Conservation (phyloP, 1,140 invertebrate species). For the Scaptomyza hsui region DNA sequence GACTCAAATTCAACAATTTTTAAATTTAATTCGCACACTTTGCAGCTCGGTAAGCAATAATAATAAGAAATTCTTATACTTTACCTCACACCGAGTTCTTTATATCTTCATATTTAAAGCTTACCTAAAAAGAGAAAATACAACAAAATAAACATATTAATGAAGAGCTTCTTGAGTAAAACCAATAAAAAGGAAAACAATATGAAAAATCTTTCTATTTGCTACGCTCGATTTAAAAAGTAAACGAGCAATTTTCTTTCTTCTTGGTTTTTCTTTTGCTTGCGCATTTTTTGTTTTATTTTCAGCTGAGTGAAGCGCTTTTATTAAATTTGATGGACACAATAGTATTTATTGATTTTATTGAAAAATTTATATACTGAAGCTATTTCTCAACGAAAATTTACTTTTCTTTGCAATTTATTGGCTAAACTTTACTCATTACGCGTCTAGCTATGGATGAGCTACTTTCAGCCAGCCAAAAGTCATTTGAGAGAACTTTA, state of each 20-base stretch:
- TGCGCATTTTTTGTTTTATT: conserved; percentile 30
- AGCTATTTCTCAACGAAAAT: conserved; percentile 12
- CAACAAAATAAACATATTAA: conserved; percentile 8
- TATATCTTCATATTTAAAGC: not conserved
- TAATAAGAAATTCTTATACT: not conserved
- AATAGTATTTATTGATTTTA: conserved; percentile 24
- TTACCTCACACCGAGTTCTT: not conserved
- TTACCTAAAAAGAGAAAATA: conserved; percentile 15
- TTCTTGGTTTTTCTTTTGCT: not conserved
- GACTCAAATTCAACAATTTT: not conserved
- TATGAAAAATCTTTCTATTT: conserved; percentile 11
- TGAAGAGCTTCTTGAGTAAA: not conserved
- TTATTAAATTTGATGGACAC: conserved; percentile 50
- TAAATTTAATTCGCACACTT: too few relatives aligned
- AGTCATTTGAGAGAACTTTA: conserved; percentile 17
- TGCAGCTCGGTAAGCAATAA: not conserved
- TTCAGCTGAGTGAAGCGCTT: conserved; percentile 48
- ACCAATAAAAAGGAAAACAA: not conserved
- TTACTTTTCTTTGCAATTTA: not conserved
- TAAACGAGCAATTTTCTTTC: conserved; percentile 8
- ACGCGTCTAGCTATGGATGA: conserved; percentile 1
- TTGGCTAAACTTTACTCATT: conserved; percentile 7
- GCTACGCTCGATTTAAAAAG: conserved; percentile 16
- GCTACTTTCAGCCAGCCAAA: conserved; percentile 41
- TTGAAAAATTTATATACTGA: conserved; percentile 32